These are phyloP conservation scores for Littorina saxatilis DNA, from an alignment of 1,140 invertebrate species.

Conservation along the genomic window DNA sequence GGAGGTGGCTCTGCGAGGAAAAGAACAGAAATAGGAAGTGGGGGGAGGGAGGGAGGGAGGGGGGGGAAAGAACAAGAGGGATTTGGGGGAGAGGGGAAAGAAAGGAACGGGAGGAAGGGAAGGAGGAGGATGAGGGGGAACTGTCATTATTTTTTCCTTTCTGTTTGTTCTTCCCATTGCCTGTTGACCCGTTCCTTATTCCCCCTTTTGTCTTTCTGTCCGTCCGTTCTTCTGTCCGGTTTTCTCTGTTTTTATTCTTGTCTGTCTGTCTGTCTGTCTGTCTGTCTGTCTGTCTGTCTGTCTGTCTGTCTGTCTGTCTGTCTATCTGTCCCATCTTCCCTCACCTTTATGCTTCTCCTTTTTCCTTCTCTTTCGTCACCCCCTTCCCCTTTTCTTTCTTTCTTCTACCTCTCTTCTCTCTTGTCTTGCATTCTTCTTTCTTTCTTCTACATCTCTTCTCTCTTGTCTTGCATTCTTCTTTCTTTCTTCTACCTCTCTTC, in stretches of 20 bases:
- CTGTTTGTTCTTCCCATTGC: neutral
- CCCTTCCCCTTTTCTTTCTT: neutral
- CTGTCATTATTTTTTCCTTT: neutral
- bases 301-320: neutral
- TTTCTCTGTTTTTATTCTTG: neutral
- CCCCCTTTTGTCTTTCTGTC: neutral
- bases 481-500: neutral
- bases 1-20: too few relatives aligned
- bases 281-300: neutral
- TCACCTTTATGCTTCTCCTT: neutral
- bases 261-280: conserved; percentile 24
- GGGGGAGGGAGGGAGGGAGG: too few relatives aligned
- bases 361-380: neutral
- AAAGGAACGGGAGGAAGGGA: too few relatives aligned
- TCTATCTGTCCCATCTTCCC: neutral
- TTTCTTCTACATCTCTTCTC: neutral
- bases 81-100: too few relatives aligned
- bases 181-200: neutral
- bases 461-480: neutral
- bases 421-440: neutral
- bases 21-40: too few relatives aligned
- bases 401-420: neutral
- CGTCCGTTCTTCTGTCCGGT: neutral
- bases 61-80: too few relatives aligned
- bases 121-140: too few relatives aligned